Evolutionary conservation across 2,113 vertebrate genomes (phyloP).

Genomic region (Sinocyclocheilus anophthalmus): DNA sequence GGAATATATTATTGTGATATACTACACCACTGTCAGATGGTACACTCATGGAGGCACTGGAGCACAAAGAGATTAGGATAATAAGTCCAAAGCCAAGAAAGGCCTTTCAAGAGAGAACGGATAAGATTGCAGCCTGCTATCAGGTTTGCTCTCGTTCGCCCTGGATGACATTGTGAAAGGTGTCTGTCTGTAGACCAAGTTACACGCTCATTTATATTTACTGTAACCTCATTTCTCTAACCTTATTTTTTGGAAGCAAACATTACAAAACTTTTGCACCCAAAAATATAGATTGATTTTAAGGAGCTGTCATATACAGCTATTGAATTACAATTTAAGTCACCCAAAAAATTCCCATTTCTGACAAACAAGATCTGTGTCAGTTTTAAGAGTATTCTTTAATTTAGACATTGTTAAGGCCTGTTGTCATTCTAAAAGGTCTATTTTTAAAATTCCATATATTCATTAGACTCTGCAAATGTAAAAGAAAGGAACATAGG

Average conservation of each 20-base stretch:
- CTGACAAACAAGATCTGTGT: no score
- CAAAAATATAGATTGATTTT: background rate
- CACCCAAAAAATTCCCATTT: background rate
- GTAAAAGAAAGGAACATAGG: no score
- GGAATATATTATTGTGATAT: constrained; percentile 61
- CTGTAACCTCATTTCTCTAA: constrained; percentile 41
- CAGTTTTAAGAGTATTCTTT: no score
- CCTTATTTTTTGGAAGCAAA: background rate
- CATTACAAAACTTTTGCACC: background rate
- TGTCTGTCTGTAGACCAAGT: constrained; percentile 65
- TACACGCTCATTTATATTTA: constrained; percentile 67
- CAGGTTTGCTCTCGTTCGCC: constrained; percentile 67
- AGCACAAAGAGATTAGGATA: constrained; percentile 71
- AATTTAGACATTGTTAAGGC: no score
- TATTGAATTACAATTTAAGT: background rate
- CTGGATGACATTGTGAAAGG: constrained; percentile 65
- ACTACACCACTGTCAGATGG: constrained; percentile 73
- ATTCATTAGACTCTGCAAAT: background rate
- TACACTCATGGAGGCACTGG: constrained; percentile 60
- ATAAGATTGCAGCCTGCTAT: constrained; percentile 76
- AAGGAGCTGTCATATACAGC: no score
- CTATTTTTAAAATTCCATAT: background rate
- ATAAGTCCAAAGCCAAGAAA: constrained; percentile 60
- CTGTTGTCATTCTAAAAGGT: background rate
- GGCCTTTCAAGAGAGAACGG: constrained; percentile 59